These are phyloP conservation scores for Temnothorax rugatulus DNA, from an alignment of 2,888 invertebrate species.

Conservation along the genomic window DNA sequence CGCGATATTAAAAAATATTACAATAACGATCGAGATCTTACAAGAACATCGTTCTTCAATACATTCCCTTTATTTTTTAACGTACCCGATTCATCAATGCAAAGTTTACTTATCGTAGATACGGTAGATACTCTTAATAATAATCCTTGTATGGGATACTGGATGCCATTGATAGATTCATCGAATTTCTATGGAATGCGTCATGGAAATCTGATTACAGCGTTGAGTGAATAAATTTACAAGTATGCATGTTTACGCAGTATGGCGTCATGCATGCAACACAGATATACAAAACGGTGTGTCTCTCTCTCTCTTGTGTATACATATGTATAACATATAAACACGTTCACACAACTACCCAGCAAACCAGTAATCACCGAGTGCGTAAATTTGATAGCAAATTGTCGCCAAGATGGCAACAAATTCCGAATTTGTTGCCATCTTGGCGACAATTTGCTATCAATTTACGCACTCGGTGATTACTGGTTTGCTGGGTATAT, in stretches of 20 bases:
- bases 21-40: background rate
- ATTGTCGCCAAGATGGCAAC: no score
- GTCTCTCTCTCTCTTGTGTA: background rate
- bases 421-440: no score
- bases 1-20: no score
- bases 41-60: background rate
- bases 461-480: no score
- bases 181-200: constrained; percentile 13
- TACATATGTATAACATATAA: no score
- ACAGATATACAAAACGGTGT: background rate
- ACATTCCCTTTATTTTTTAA: background rate
- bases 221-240: constrained; percentile 30
- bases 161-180: background rate
- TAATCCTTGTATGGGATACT: background rate
- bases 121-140: background rate
- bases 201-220: constrained; percentile 20
- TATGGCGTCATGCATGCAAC: constrained; percentile 16
- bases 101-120: background rate
- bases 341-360: no score
- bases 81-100: background rate
- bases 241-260: constrained; percentile 6
- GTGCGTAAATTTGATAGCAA: no score
- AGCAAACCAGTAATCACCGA: no score
- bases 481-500: no score
- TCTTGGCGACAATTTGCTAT: no score